Evolutionary conservation across 2,113 vertebrate species (phyloP).

Genomic region (Calidris pugnax): DNA sequence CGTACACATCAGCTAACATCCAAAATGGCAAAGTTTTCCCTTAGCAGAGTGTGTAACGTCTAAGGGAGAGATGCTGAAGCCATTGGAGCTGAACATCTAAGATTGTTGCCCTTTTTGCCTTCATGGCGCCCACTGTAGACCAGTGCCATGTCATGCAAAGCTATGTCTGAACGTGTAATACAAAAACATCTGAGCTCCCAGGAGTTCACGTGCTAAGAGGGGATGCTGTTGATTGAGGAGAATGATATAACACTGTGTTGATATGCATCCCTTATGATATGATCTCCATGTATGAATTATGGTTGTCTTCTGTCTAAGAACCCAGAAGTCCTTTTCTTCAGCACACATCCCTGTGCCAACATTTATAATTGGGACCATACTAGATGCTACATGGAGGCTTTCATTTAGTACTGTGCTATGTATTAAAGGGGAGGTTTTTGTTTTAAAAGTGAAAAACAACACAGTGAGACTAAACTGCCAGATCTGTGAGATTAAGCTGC

Average conservation of each 20-base stretch:
- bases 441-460: not conserved
- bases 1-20: not conserved
- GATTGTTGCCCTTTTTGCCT: not conserved
- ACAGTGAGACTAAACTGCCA: not conserved
- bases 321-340: not conserved
- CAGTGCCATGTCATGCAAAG: not conserved
- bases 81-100: not conserved
- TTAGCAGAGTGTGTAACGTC: not conserved
- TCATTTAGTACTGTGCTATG: not conserved
- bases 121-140: not conserved
- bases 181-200: not conserved
- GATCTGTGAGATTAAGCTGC: not conserved
- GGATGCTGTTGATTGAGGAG: not conserved
- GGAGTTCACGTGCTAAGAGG: not conserved
- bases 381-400: not conserved
- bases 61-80: not conserved
- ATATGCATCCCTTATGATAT: not conserved
- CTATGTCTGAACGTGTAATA: not conserved
- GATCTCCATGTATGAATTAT: not conserved
- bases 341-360: not conserved
- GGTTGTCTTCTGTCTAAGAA: not conserved
- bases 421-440: not conserved
- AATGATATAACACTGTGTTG: not conserved
- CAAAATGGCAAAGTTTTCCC: not conserved
- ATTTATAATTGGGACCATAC: not conserved